phyloP scores from a whole-genome alignment of 2,888 invertebrate genomes.

The Melinopterus prodromus region DNA sequence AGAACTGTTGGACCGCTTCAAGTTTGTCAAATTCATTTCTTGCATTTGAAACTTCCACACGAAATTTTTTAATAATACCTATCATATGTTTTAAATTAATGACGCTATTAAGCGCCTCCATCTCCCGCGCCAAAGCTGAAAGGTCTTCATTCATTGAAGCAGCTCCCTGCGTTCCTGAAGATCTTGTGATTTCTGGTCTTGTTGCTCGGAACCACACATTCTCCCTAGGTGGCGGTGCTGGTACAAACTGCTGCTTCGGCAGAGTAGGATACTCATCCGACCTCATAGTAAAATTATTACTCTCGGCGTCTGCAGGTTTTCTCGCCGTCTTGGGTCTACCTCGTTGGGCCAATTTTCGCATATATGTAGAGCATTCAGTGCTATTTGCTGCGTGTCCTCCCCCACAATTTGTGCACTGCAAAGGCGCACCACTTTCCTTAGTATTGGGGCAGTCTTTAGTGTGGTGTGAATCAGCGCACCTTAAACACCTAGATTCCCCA shows the following conservation, averaged over 20 bases:
- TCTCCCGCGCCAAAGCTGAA: no score
- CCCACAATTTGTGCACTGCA: slow-evolving; percentile 30
- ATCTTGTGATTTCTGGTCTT: no score
- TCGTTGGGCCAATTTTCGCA: slow-evolving; percentile 7
- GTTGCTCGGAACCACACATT: no score
- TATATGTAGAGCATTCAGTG: slow-evolving; percentile 6
- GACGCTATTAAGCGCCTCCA: background rate
- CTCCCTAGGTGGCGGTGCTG: background rate
- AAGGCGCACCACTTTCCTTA: background rate
- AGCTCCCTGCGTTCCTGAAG: no score
- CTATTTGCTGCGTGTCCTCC: slow-evolving; percentile 30
- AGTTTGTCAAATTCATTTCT: background rate
- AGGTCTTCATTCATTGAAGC: no score
- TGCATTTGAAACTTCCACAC: background rate
- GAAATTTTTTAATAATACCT: slow-evolving; percentile 5
- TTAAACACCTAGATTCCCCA: slow-evolving; percentile 26
- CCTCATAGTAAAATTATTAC: background rate
- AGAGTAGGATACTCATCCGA: background rate
- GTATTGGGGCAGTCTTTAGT: slow-evolving; percentile 26
- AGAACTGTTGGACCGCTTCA: no score
- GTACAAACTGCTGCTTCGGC: background rate
- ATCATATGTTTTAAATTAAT: slow-evolving; percentile 9
- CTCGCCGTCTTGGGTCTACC: background rate
- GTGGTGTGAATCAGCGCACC: slow-evolving; percentile 24
- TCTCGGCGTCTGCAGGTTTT: background rate